Base-by-base conservation (phyloP, 2,888 invertebrate species). In the Dendrolimus houi region DNA sequence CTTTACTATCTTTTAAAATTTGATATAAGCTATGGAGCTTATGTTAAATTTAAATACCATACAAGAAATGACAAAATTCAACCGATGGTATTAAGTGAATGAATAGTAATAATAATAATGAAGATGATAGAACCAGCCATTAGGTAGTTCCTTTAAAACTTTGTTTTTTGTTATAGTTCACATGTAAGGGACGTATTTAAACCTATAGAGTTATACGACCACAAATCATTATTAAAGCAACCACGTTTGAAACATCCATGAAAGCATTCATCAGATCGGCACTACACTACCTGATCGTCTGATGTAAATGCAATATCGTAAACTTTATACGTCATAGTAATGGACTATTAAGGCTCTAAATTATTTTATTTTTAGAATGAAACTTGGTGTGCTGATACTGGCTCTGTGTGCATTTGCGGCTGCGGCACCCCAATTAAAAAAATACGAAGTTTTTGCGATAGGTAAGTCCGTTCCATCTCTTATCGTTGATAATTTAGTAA, bases 311-410 rank as follows among this genome's bases (percentile, higher is more conserved):
- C 40, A 10, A 54, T 40, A 54, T 54, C 13, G 9, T 14, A 53
- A 53, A 13, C 14, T 47, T 12, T 10, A 10, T 53, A 52, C 13
- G 54, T 29, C 41, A 29, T 40, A 40, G 10, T n/a, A 17, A 54
- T 54, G 40, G 10, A 29, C 9, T n/a, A 40, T 54, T 41, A 29
- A 54, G 8, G 10, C 10, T 12, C 29, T 53, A 13, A 13, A n/a
- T 41, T 41, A 17, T 9, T 56, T 47, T 52, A 29, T 54, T 53
- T 53, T 9, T 56, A 59, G 59, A 10, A 59, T 59, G 59, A 59
- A 56, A 59, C 14, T 47, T 9, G 2, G 9, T 10, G 47, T 59
- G 47, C 1, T 56, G 40, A 12, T 59, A 12, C 13, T 59, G 14
- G 54, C 52, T 17, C 29, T 56, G 41, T 54, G 52, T 42, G 53